These are phyloP conservation scores for Trematocara variabile DNA, from an alignment of 2,113 vertebrate species.

Conservation along the genomic window DNA sequence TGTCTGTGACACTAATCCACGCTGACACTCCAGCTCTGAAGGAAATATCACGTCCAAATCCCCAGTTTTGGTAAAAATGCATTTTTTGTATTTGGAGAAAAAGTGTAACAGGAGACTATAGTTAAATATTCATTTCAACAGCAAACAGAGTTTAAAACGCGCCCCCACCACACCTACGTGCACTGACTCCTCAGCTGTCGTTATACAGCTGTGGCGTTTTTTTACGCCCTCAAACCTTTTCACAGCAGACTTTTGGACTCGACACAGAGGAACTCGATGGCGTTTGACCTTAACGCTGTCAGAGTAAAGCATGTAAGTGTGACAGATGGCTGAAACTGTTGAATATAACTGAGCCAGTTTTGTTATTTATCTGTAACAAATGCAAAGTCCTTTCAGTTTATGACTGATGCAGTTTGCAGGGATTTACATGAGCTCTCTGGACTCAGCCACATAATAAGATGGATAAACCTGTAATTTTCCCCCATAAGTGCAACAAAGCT, in stretches of 20 bases:
- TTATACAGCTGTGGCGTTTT: accelerated
- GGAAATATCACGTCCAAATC: neutral
- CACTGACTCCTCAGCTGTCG: neutral
- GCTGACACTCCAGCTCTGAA: neutral
- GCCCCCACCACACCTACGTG: neutral
- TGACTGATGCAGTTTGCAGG: neutral
- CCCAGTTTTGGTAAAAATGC: neutral
- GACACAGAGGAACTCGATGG: no score
- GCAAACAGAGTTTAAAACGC: neutral
- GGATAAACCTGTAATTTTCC: neutral
- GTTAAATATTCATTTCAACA: neutral
- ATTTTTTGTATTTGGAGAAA: neutral
- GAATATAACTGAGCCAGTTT: neutral
- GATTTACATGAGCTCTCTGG: neutral
- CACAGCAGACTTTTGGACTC: neutral
- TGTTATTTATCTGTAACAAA: neutral
- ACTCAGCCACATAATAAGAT: neutral
- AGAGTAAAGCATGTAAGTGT: neutral
- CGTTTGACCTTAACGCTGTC: neutral
- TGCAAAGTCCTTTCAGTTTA: neutral
- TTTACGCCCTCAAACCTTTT: neutral
- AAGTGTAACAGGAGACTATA: neutral
- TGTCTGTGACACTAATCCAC: neutral
- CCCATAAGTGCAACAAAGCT: neutral
- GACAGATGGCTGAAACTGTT: neutral